Percentiles rank a stretch among this genome's conserved stretches.
These are phyloP conservation scores for Falco punctatus DNA, from an alignment of 2,113 vertebrate species.

Conservation along the genomic window DNA sequence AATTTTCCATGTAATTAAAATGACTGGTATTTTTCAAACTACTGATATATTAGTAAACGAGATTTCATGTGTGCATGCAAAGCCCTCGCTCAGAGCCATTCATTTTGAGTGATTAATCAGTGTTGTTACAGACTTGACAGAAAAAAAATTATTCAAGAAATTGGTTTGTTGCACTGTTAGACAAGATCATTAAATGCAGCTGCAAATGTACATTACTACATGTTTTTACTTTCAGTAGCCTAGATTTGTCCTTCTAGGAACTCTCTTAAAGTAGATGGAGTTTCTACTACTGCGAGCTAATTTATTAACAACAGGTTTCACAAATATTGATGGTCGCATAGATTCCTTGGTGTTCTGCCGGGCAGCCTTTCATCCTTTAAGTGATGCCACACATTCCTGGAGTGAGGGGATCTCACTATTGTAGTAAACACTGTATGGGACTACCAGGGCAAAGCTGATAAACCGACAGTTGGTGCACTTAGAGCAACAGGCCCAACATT, in stretches of 20 bases:
- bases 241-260: background rate
- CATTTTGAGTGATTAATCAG: background rate
- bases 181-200: background rate
- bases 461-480: background rate
- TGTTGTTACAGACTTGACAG: background rate
- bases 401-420: background rate
- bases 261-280: background rate
- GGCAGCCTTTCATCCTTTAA: background rate
- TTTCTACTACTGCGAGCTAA: background rate
- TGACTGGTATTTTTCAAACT: background rate
- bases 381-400: background rate
- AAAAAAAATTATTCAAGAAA: background rate
- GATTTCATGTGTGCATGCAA: background rate
- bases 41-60: background rate
- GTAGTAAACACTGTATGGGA: accelerated
- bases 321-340: background rate
- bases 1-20: background rate
- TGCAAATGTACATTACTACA: background rate
- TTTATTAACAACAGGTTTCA: background rate
- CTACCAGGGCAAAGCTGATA: background rate
- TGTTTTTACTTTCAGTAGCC: background rate
- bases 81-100: background rate
- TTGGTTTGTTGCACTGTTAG: background rate
- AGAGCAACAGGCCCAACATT: accelerated
- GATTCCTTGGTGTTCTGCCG: background rate